Conservation (phyloP, 2,797 vertebrate genomes). For the Eulemur mongoz region DNA sequence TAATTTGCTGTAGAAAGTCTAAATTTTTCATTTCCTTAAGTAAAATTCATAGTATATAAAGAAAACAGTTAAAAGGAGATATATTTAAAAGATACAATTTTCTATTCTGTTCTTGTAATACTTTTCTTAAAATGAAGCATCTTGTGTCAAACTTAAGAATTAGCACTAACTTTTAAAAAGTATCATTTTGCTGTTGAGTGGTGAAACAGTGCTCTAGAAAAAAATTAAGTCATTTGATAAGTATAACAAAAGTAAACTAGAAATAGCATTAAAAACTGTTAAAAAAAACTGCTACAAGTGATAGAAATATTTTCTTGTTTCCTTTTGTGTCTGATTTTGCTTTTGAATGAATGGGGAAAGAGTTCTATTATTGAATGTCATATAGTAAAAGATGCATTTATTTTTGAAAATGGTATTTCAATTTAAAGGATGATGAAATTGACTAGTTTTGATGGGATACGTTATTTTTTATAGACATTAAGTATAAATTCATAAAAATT, state of each 20-base stretch:
- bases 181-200: not conserved
- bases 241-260: constrained; percentile 38
- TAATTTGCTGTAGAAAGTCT: constrained; percentile 53
- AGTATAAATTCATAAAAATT: constrained; percentile 77
- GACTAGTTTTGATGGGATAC: constrained; percentile 47
- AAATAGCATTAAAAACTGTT: constrained; percentile 18
- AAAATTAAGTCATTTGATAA: constrained; percentile 52
- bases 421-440: constrained; percentile 59
- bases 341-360: constrained; percentile 21
- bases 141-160: constrained; percentile 54
- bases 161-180: constrained; percentile 37
- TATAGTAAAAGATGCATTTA: constrained; percentile 76
- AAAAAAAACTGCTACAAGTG: not conserved
- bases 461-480: constrained; percentile 56
- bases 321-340: constrained; percentile 10
- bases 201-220: constrained; percentile 41
- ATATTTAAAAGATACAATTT: constrained; percentile 44
- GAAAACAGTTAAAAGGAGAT: constrained; percentile 14
- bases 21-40: constrained; percentile 68
- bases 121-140: constrained; percentile 60
- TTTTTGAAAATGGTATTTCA: constrained; percentile 66
- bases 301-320: constrained; percentile 34
- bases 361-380: constrained; percentile 56
- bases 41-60: constrained; percentile 43
- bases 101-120: constrained; percentile 47